Evolutionary conservation across 2,888 invertebrate species (phyloP), one percentile per base, ranked within the genome.

Genomic region (Ferrisia virgata): DNA sequence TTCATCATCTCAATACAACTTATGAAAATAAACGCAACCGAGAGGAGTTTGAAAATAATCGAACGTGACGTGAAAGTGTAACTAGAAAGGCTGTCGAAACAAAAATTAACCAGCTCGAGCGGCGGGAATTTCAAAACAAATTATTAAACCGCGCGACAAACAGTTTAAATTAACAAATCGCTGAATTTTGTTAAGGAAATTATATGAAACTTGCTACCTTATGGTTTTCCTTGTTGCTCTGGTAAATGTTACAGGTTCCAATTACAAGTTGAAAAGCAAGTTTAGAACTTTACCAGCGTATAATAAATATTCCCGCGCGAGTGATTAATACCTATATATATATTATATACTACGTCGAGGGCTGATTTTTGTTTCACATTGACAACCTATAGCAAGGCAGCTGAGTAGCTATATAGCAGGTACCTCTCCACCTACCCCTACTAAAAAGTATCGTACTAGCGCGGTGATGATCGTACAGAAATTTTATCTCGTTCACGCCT

Each of bases 141-240:
- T 76, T 64, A 76, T 36, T 18, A 76, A 76, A 76, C 72, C 72
- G 28, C 72, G 36, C 72, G 36, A 76, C 72, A 76, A 76, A 76
- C 72, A 76, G 72, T 76, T 76, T 76, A 76, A 76, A 76, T 76
- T 76, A 76, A 76, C 72, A 76, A 76, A 76, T 76, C 36, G 72
- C 36, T 36, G 72, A 76, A 36, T 76, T 76, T 76, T n/a, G 72
- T 36, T 64, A 64, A 36, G 31, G 36, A 76, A 76, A 76, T 76
- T 76, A 76, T 76, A 76, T 76, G 72, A 76, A 76, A 76, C 33
- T 76, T 28, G 28, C 72, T 76, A 76, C 36, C 36, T 76, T 76
- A 76, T 76, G 72, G 72, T 76, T 76, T 76, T 76, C 72, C 72
- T 76, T 36, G 72, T 76, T 76, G 72, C 72, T 76, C 18, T 36